These are phyloP conservation scores for Aspidiotus destructor DNA, from an alignment of 2,888 invertebrate genomes.

Conservation along the genomic window DNA sequence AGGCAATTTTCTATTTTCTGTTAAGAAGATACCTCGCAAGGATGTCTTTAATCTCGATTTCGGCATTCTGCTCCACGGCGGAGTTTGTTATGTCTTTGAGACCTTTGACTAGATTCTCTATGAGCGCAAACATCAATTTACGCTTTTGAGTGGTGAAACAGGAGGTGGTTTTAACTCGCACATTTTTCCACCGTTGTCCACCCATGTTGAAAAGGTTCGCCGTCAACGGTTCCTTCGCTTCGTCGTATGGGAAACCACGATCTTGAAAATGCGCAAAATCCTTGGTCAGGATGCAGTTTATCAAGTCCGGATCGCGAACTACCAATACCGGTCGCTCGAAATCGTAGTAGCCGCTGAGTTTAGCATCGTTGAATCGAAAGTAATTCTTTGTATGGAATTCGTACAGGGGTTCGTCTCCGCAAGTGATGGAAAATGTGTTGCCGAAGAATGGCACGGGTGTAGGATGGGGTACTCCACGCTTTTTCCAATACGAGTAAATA, in stretches of 20 bases:
- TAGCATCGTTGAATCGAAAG: slow-evolving; percentile 9
- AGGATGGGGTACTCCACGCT: slow-evolving; percentile 17
- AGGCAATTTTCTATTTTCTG: background rate
- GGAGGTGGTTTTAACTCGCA: slow-evolving; percentile 47
- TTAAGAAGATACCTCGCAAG: slow-evolving; percentile 11
- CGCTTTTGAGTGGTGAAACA: slow-evolving; percentile 49
- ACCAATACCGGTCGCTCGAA: slow-evolving; percentile 46
- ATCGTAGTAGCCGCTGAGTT: slow-evolving; percentile 44
- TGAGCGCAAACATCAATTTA: slow-evolving; percentile 46
- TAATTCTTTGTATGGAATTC: slow-evolving; percentile 20
- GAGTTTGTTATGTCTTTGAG: slow-evolving; percentile 36
- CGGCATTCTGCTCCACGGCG: background rate
- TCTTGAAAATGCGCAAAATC: slow-evolving; percentile 47
- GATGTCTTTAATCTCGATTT: slow-evolving; percentile 24
- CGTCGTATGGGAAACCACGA: slow-evolving; percentile 41
- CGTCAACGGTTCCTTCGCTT: slow-evolving; percentile 41
- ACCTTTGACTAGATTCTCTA: slow-evolving; percentile 42
- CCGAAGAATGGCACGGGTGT: slow-evolving; percentile 21
- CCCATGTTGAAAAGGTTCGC: slow-evolving; percentile 44
- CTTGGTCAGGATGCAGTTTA: slow-evolving; percentile 45
- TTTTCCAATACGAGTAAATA: slow-evolving; percentile 20
- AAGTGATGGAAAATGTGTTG: slow-evolving; percentile 22
- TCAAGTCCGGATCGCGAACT: slow-evolving; percentile 44
- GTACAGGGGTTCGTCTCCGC: slow-evolving; percentile 20
- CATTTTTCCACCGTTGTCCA: slow-evolving; percentile 47